Evolutionary conservation across 2,797 vertebrate genomes (phyloP).

Genomic region (Lutjanus campechanus): DNA sequence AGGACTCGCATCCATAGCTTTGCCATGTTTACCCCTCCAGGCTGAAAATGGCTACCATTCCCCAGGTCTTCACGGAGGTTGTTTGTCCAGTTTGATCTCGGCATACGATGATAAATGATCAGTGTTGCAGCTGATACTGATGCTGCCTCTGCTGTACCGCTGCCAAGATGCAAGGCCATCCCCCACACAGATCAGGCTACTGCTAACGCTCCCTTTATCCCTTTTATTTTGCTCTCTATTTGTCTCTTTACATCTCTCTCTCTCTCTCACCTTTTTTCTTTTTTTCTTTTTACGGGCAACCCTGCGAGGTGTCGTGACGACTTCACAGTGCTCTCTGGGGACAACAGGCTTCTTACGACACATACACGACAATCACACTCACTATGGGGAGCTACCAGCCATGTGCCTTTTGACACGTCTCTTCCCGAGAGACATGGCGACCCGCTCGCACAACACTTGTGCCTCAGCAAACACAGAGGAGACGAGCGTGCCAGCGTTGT

Average conservation of each 20-base stretch:
- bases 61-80: slow-evolving; percentile 66
- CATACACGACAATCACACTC: slow-evolving; percentile 58
- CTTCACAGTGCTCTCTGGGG: slow-evolving; percentile 52
- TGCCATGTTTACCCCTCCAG: slow-evolving; percentile 69
- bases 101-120: slow-evolving; percentile 74
- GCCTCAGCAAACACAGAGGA: slow-evolving; percentile 37
- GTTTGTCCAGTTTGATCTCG: slow-evolving; percentile 79
- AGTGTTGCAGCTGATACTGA: slow-evolving; percentile 62
- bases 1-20: slow-evolving; percentile 45
- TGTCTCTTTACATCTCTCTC: slow-evolving; percentile 43
- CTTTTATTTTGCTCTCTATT: slow-evolving; percentile 30
- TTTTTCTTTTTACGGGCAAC: slow-evolving; percentile 38
- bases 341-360: slow-evolving; percentile 54
- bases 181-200: slow-evolving; percentile 55
- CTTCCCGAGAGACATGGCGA: slow-evolving; percentile 52
- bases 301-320: slow-evolving; percentile 60
- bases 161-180: slow-evolving; percentile 62
- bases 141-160: slow-evolving; percentile 47
- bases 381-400: slow-evolving; percentile 57
- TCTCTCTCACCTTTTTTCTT: neutral
- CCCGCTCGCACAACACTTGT: slow-evolving; percentile 37
- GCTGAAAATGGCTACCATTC: slow-evolving; percentile 64
- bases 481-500: slow-evolving; percentile 13
- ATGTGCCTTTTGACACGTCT: slow-evolving; percentile 67
- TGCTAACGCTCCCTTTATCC: slow-evolving; percentile 29